Base-by-base conservation (phyloP, 2,888 invertebrate genomes). In the Latrodectus elegans region DNA sequence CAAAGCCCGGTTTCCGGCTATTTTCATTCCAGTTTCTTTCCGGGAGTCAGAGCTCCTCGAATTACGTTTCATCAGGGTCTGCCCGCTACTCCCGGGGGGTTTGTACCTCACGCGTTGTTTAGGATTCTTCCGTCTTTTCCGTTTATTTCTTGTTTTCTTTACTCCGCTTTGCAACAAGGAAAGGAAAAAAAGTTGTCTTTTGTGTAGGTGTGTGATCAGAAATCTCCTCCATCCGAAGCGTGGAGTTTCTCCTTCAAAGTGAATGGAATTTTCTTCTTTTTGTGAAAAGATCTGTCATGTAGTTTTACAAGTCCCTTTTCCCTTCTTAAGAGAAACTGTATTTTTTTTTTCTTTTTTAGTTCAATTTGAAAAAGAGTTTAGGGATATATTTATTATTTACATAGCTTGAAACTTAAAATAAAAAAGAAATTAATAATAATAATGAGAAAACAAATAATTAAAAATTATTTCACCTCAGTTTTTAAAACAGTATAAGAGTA, bases 1-100 rank as follows among this genome's bases (percentile, higher is more conserved):
- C 84, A 84, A 84, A 84, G 78, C 78, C 84, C 51, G 26, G 84
- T 84, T 84, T 84, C 78, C 77, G 78, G 84, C 77, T 38, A 73
- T 77, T 84, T 78, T 76, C 84, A 72, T 67, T 65, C 22, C 82
- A 38, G 51, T 74, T 67, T 53, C 73, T 52, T 52, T 74, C 70
- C 51, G 26, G n/a, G 55, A 26, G 12, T 17, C 73, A 74, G 68
- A 53, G 75, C 82, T 82, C 70, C 82, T 82, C 74, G 82, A 82
- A 82, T 82, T 82, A 82, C 82, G 75, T 82, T 82, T 82, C 82
- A 82, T 82, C 82, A 82, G 67, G 38, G 68, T 70, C 73, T 67
- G 12, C 6, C n/a, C 52, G 55, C 74, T 67, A 12, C 6, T 82
- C 82, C 82, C 82, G 26, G 12, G 68, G 55, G 82, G 60, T 68